Base-by-base conservation (phyloP, 2,797 vertebrate genomes). In the Enteromius thamalakanensis region DNA sequence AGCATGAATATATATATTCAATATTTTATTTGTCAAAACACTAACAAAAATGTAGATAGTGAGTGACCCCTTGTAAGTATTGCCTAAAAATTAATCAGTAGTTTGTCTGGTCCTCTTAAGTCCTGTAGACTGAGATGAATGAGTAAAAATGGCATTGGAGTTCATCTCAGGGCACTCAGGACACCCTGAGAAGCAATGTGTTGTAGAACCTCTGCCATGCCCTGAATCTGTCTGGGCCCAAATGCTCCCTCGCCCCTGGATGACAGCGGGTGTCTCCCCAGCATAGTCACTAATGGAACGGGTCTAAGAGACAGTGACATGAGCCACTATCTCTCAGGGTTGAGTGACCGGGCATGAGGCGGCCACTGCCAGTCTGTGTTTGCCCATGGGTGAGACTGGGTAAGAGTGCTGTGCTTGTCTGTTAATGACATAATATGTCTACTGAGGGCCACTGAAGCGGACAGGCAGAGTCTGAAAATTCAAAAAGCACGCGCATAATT, bases 181-280 rank as follows among this genome's bases (percentile, higher is more conserved):
- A 83, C 51, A 70, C 76, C 49, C 69, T 29, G 65, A 53, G 14
- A 40, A 55, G 23, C 37, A 23, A 55, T 3, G 29, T 68, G 85
- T 86, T 84, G 60, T 81, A 47, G 80, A 87, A 85, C 62, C 79
- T 72, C 37, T 79, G 78, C 51, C 80, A 71, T 82, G 77, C 76
- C 72, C 80, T 79, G 47, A 75, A 64, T 68, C 84, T 77, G 86
- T 76, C 88, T 82, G 84, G 49, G 65, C 65, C 49, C 81, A 84
- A 76, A 84, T 37, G 40, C 64, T 40, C 64, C 47, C 23, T 71
- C 82, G 81, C 80, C 32, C 58, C 58, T 49, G 69, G 62, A 76
- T 88, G 84, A 85, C 84, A 86, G 81, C 42, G 68, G 69, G 62
- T 64, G 84, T 88, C 84, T 89, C 79, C 37, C 60, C 62, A 67